Evolutionary conservation across 2,888 invertebrate species (phyloP), one percentile per base, ranked within the genome.

Genomic region (Philonicus albiceps): DNA sequence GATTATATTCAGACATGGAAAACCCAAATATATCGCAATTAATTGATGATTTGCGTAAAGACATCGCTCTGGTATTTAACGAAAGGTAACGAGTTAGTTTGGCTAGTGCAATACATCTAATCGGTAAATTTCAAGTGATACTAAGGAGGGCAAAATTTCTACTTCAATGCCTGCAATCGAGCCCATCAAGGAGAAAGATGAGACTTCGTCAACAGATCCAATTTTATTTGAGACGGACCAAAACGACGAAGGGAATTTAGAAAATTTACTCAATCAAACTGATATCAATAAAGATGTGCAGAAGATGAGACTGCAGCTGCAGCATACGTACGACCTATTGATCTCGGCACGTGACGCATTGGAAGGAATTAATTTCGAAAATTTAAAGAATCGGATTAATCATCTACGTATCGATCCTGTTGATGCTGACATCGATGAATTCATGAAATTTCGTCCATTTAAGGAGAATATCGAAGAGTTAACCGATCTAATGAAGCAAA

Each of bases 271-370:
- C 0, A 19, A 2, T 5, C 74, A 88, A 13, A 88, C 88, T 11
- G 87, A 85, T 6, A 90, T 92, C 7, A 89, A 90, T 73, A 88
- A 88, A 1, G 91, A 91, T 80, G 87, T 92, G 83, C 89, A 90
- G 31, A 89, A 89, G 86, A 91, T 92, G 90, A 90, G 90, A 27
- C 2, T 88, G 13, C 90, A 91, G 53, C 87, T 92, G 3, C 89
- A 89, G n/a, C 87, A 90, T 27, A 91, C 91, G 87, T 91, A 90
- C 85, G 89, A 91, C 13, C 88, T 91, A 0, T 91, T 92, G 85
- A 90, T 91, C 86, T 86, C 86, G 3, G 90, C 91, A 83, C 90
- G 90, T 3, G 90, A 90, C 64, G 89, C 90, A 30, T 90, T 92
- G n/a, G 90, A 91, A 55, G 89, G 89, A 0, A 91, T 92, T 0